A percentile compares a stretch with the other conserved stretches of the same genome.
Conservation (phyloP, 2,797 vertebrate genomes). For the Rhabdophis nuchalis region DNA sequence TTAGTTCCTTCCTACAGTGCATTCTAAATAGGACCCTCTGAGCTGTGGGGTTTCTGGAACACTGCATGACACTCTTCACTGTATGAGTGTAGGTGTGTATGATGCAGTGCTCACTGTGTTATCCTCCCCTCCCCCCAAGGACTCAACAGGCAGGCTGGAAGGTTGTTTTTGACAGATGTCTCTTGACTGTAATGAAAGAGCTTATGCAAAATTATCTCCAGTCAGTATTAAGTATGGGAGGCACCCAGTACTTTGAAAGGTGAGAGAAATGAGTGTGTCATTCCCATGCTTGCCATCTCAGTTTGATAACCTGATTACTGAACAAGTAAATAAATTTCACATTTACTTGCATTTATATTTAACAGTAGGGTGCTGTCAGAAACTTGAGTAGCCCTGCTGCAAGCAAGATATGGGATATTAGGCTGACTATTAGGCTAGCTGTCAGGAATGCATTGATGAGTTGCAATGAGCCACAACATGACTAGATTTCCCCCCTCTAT, state of each 20-base stretch:
- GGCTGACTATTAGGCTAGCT: background rate
- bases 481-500: background rate
- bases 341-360: conserved; percentile 18
- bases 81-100: background rate
- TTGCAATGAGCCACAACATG: background rate
- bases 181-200: background rate
- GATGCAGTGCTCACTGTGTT: background rate
- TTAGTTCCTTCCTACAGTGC: conserved; percentile 31
- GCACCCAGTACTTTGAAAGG: conserved; percentile 24
- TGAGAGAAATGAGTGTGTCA: background rate
- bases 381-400: background rate
- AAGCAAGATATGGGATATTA: background rate
- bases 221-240: background rate
- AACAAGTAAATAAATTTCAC: conserved; percentile 26
- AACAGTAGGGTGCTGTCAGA: background rate
- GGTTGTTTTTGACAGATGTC: conserved; percentile 28
- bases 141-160: conserved; percentile 16
- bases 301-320: background rate
- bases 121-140: background rate
- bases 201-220: conserved; percentile 7
- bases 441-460: background rate
- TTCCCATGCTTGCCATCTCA: background rate
- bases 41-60: background rate
- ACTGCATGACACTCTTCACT: background rate
- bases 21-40: conserved; percentile 33